These are phyloP conservation scores for Stichodactyla mertensii DNA, from an alignment of 64 coral and sea anemone species.

Conservation along the genomic window DNA sequence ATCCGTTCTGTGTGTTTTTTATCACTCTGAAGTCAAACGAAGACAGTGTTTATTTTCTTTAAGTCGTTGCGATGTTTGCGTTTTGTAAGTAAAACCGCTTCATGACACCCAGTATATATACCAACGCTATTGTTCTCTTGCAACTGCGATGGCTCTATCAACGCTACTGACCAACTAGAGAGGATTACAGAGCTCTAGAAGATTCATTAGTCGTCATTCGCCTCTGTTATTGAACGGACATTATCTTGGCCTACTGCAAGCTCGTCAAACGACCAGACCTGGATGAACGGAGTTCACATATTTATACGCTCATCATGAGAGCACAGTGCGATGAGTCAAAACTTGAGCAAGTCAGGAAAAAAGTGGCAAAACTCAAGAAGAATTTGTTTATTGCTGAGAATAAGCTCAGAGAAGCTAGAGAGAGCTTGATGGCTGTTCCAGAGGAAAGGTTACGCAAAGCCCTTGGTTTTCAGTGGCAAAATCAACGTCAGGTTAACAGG, in stretches of 20 bases:
- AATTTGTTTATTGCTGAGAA: constrained; percentile 1
- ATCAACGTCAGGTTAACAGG: constrained; percentile 1
- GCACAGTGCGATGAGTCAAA: background rate
- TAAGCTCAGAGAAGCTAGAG: constrained; percentile 11
- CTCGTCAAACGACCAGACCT: background rate
- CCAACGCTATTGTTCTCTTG: background rate
- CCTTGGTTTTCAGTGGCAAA: background rate
- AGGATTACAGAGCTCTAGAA: background rate
- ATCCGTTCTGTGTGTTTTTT: too few species aligned
- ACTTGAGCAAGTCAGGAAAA: background rate
- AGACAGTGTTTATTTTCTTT: background rate
- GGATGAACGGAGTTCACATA: background rate
- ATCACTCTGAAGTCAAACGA: too few species aligned
- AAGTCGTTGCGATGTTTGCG: background rate
- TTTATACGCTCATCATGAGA: constrained; percentile 2
- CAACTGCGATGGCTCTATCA: background rate
- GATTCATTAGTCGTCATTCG: constrained; percentile 1
- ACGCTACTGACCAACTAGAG: background rate
- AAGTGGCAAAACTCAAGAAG: background rate
- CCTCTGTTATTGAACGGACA: background rate
- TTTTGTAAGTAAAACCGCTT: background rate
- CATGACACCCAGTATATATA: background rate
- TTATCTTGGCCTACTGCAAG: background rate
- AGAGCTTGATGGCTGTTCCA: background rate
- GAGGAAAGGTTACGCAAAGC: background rate